Evolutionary conservation across 2,797 vertebrate species (phyloP).

Genomic region (Mus spretus): DNA sequence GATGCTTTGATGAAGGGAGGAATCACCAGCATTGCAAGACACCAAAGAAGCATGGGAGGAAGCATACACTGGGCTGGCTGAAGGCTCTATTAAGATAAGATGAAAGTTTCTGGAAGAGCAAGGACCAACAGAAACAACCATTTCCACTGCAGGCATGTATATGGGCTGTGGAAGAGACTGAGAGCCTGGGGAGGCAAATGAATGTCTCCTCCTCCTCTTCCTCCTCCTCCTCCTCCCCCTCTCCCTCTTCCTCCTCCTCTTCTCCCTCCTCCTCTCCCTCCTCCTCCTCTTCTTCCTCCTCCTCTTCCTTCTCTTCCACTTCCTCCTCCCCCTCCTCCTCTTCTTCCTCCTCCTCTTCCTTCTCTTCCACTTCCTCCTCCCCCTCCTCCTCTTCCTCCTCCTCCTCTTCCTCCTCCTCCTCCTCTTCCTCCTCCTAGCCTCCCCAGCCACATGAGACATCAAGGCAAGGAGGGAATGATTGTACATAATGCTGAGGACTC

Average conservation of each 20-base stretch:
- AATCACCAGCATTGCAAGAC: accelerated
- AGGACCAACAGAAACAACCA: not conserved
- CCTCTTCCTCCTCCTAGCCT: too few relatives aligned
- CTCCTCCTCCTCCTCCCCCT: too few relatives aligned
- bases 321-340: too few relatives aligned
- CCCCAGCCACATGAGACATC: not conserved
- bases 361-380: too few relatives aligned
- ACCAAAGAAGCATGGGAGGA: not conserved
- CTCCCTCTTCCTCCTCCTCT: too few relatives aligned
- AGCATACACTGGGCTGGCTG: accelerated
- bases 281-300: too few relatives aligned
- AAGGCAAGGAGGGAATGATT: not conserved
- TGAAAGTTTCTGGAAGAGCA: not conserved
- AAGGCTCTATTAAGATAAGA: not conserved
- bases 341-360: too few relatives aligned
- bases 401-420: too few relatives aligned
- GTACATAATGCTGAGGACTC: not conserved
- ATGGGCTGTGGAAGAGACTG: not conserved
- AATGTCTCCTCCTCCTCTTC: too few relatives aligned
- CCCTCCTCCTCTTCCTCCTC: too few relatives aligned
- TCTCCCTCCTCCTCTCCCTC: too few relatives aligned
- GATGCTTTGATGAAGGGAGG: not conserved
- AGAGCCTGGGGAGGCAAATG: not conserved
- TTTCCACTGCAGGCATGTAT: not conserved
- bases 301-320: too few relatives aligned